Percentiles rank a stretch among this genome's conserved stretches.
Evolutionary conservation across 2,797 vertebrate genomes (phyloP).

Genomic region (Myotis myotis): DNA sequence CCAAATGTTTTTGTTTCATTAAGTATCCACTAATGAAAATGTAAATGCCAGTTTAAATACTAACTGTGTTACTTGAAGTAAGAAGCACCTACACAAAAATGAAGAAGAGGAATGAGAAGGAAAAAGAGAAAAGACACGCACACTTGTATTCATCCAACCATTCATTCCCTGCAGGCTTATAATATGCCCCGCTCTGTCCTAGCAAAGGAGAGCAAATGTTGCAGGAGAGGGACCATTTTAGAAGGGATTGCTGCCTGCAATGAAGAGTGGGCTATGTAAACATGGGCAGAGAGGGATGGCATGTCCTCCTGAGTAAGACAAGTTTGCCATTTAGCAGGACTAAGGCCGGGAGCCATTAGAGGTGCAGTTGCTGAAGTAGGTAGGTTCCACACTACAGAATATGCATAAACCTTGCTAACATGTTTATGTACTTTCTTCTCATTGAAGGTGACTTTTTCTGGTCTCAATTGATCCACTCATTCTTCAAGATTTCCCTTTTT

Average conservation of each 20-base stretch:
- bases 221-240: background rate
- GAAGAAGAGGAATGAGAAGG: background rate
- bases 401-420: background rate
- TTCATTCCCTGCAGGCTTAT: background rate
- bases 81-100: background rate
- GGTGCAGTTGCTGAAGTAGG: too few species aligned
- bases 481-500: background rate
- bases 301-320: too few species aligned
- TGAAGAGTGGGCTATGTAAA: background rate
- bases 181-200: background rate
- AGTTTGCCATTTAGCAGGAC: background rate
- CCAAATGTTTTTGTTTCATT: background rate
- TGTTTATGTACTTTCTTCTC: background rate
- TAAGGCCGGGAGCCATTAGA: rapidly evolving
- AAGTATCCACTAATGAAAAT: background rate
- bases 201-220: background rate
- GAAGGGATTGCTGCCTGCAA: background rate
- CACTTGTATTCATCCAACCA: background rate
- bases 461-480: background rate
- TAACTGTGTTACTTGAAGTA: background rate
- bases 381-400: background rate
- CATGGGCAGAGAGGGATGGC: background rate
- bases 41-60: background rate
- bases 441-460: background rate
- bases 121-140: background rate